Conservation (phyloP, 1,140 invertebrate species). For the Drosophila insularis region DNA sequence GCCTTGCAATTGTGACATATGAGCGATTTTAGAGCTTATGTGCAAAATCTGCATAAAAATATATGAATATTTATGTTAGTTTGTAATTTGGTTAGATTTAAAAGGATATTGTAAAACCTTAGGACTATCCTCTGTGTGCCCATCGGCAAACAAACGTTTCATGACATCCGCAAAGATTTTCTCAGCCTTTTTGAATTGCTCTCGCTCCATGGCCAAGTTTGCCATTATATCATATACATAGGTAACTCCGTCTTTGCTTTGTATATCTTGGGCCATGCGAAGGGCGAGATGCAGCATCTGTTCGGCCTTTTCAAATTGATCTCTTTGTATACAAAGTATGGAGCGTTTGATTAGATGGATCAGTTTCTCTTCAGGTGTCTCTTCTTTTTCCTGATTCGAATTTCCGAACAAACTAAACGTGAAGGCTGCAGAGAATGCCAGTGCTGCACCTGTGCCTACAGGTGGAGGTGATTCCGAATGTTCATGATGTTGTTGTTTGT, state of each 20-base stretch:
- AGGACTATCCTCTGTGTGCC: slow-evolving; percentile 88
- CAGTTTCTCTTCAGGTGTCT: slow-evolving; percentile 86
- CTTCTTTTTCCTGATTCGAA: slow-evolving; percentile 74
- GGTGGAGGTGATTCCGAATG: slow-evolving; percentile 13
- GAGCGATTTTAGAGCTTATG: slow-evolving; percentile 87
- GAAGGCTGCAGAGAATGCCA: slow-evolving; percentile 55
- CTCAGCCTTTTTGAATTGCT: slow-evolving; percentile 92
- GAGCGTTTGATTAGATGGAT: slow-evolving; percentile 89
- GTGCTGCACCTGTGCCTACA: background rate
- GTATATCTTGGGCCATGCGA: slow-evolving; percentile 90
- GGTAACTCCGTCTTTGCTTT: slow-evolving; percentile 89
- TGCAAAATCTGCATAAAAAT: slow-evolving; percentile 63
- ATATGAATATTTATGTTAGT: background rate
- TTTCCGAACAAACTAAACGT: slow-evolving; percentile 46
- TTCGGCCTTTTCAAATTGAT: slow-evolving; percentile 91
- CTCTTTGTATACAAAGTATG: slow-evolving; percentile 88
- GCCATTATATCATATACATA: slow-evolving; percentile 96
- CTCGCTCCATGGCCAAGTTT: slow-evolving; percentile 91
- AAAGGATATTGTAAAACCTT: slow-evolving; percentile 84
- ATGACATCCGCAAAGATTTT: slow-evolving; percentile 91
- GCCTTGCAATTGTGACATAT: slow-evolving; percentile 85
- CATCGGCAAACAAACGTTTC: slow-evolving; percentile 88
- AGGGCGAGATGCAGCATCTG: slow-evolving; percentile 92
- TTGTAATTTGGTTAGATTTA: background rate
- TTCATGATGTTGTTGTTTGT: background rate